phyloP scores from a whole-genome alignment of 2,888 invertebrate species.

The Alloplasta piceator region DNA sequence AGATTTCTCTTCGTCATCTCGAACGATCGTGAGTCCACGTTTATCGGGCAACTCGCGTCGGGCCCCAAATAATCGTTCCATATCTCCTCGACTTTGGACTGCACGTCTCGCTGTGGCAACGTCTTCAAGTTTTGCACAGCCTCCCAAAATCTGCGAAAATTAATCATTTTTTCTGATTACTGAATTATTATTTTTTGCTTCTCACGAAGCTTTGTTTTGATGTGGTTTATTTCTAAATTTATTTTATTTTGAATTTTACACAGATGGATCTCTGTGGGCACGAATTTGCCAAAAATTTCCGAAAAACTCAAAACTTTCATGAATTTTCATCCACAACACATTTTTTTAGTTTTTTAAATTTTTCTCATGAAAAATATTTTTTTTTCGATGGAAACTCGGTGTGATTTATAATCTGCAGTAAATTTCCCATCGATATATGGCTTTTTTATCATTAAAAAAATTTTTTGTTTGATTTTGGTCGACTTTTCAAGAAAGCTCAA shows the following conservation, averaged over 20 bases:
- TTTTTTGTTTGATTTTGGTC: too few species aligned
- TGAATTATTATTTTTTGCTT: too few species aligned
- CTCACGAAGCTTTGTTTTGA: too few species aligned
- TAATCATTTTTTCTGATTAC: neutral
- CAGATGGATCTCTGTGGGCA: neutral
- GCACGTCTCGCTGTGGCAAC: slow-evolving; percentile 93
- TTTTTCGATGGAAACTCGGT: too few species aligned
- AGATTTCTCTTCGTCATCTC: slow-evolving; percentile 93
- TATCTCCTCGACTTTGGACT: slow-evolving; percentile 92
- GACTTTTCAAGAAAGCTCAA: too few species aligned
- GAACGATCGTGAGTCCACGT: slow-evolving; percentile 97
- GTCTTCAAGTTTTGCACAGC: slow-evolving; percentile 96
- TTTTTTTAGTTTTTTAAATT: too few species aligned
- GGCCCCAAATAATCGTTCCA: slow-evolving; percentile 97
- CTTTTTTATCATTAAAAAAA: too few species aligned
- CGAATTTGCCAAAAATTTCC: slow-evolving; percentile 10
- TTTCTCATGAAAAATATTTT: too few species aligned
- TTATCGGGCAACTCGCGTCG: slow-evolving; percentile 98
- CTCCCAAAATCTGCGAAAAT: slow-evolving; percentile 92
- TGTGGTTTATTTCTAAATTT: too few species aligned
- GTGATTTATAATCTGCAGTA: too few species aligned
- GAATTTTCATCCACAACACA: too few species aligned
- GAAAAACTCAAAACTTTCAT: neutral
- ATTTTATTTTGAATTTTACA: neutral
- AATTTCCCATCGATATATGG: too few species aligned